Conservation (phyloP, 2,113 vertebrate genomes). For the Quiscalus mexicanus region DNA sequence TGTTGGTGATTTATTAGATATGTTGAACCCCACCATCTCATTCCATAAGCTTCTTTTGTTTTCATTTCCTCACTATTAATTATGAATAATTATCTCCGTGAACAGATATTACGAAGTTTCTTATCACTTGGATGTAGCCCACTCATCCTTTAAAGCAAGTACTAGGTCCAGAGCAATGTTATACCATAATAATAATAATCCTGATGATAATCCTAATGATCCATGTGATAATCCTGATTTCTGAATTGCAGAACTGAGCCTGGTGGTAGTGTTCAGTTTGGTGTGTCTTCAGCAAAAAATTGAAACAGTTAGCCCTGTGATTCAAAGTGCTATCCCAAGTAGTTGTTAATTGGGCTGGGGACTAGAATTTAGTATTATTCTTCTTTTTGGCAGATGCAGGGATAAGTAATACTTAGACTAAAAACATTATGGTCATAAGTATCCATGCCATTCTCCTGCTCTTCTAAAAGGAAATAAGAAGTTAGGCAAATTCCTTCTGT, state of each 20-base stretch:
- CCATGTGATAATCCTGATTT: background rate
- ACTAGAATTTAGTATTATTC: background rate
- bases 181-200: too few relatives aligned
- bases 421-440: background rate
- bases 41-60: background rate
- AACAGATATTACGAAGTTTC: background rate
- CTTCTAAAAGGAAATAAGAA: background rate
- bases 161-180: background rate
- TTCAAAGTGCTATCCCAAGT: background rate
- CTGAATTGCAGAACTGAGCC: background rate
- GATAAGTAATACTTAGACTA: background rate
- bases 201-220: too few relatives aligned
- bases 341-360: background rate
- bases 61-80: background rate
- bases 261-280: background rate
- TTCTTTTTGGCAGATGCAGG: background rate
- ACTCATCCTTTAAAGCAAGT: background rate
- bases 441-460: background rate
- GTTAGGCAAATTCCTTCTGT: background rate
- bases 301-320: background rate
- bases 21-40: background rate
- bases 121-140: background rate
- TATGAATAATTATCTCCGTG: background rate
- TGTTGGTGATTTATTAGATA: background rate
- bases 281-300: background rate